phyloP scores from a whole-genome alignment of 2,888 invertebrate species.

The Apamea epomidion region DNA sequence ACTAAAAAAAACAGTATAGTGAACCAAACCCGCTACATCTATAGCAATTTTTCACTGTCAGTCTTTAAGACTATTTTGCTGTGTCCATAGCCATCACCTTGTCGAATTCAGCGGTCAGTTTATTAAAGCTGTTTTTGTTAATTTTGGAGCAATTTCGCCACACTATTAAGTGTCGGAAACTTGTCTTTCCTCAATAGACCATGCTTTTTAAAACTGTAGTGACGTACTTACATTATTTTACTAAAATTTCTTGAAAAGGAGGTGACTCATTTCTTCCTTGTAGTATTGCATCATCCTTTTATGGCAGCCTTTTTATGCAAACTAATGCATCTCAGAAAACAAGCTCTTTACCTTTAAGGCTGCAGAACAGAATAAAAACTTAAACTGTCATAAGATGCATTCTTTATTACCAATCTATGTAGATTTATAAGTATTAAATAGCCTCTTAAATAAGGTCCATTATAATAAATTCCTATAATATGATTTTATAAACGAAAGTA shows the following conservation, averaged over 20 bases:
- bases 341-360: not conserved
- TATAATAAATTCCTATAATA: not conserved
- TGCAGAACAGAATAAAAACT: not conserved
- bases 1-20: not conserved
- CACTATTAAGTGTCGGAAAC: not conserved
- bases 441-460: not conserved
- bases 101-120: conserved; percentile 1
- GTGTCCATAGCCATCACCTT: conserved; percentile 9
- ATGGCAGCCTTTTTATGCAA: conserved; percentile 5
- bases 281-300: not conserved
- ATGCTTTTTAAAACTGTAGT: not conserved
- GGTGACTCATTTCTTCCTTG: conserved; percentile 1
- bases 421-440: not conserved
- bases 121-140: not conserved
- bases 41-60: not conserved
- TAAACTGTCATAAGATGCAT: not conserved
- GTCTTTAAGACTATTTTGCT: not conserved
- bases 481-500: not conserved
- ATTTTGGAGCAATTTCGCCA: not conserved
- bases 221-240: not conserved
- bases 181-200: not conserved
- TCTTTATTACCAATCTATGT: not conserved
- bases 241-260: not conserved
- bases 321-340: not conserved
- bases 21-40: not conserved